Base-by-base conservation (phyloP, 2,113 vertebrate genomes). In the Cercopithecus mona region DNA sequence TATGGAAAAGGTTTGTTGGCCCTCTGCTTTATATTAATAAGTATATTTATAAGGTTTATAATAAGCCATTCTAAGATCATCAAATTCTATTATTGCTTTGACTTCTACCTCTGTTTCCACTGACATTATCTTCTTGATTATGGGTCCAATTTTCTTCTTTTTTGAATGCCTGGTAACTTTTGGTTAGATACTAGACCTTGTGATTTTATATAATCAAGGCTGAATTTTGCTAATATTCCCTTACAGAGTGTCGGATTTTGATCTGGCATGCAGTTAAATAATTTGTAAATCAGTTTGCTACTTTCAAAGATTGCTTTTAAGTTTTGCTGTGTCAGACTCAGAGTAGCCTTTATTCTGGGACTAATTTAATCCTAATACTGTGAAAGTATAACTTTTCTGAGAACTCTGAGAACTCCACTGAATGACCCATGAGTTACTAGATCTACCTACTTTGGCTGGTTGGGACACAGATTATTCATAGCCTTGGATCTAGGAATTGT, bases 101-200 rank as follows among this genome's bases (percentile, higher is more conserved):
- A 45, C 55, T 94, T 86, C 40, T n/a, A n/a, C n/a, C 11, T 94
- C 55, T 92, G 3, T 90, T 92, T 86, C 17, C 32, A 75, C 43
- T 76, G 70, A 90, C 40, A 75, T 88, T 93, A 92, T 88, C 61
- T 32, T 95, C 43, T 45, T 94, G 50, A 76, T 78, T 35, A n/a
- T 38, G 35, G 22, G 11, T 88, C 35, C 78, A 25, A 81, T 88
- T 88, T 64, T 90, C 14, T 43, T 90, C n/a, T 73, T 90, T 35
- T 76, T 73, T 94, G 38, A 76, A 78, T 73, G 16, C 12, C 30
- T 90, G 43, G 27, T 48, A 90, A 82, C 81, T 91, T 94, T 91
- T 50, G 18, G 4, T 72, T 88, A 45, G 40, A 79, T 68, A 12
- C 11, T 82, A 4, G 52, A 61, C 5, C 75, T 84, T 93, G 14